phyloP scores from a whole-genome alignment of 1,140 invertebrate genomes.

The Drosophila prosaltans region DNA sequence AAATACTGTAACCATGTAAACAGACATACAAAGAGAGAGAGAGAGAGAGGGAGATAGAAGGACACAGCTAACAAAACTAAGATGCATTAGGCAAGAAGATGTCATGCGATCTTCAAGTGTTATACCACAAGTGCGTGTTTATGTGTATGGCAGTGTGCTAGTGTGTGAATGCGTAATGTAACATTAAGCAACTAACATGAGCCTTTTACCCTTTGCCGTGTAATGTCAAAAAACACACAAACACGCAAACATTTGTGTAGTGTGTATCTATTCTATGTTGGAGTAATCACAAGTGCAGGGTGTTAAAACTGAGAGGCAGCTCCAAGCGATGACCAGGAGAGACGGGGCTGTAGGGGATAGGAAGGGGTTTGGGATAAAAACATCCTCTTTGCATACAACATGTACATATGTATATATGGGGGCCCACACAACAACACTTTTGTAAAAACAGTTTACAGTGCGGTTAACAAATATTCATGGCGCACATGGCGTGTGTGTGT shows the following conservation, averaged over 20 bases:
- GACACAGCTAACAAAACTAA: conserved; percentile 9
- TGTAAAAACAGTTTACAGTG: conserved; percentile 60
- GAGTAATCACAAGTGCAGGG: conserved; percentile 47
- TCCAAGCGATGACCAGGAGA: background rate
- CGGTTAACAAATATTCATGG: conserved; percentile 73
- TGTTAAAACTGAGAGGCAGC: too few relatives aligned
- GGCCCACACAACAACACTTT: conserved; percentile 46
- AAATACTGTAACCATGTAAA: conserved; percentile 8
- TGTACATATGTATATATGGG: conserved; percentile 28
- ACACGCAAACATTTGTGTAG: background rate
- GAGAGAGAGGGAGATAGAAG: background rate
- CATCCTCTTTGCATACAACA: conserved; percentile 50
- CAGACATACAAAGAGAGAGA: background rate
- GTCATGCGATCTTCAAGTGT: background rate
- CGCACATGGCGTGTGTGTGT: conserved; percentile 64
- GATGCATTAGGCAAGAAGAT: conserved; percentile 47
- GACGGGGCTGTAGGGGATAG: conserved; percentile 11
- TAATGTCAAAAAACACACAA: conserved; percentile 48
- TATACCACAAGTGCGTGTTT: conserved; percentile 13
- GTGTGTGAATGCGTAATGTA: conserved; percentile 47
- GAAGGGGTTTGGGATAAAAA: background rate
- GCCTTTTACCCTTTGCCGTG: conserved; percentile 47
- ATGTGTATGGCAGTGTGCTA: conserved; percentile 8
- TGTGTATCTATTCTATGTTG: background rate
- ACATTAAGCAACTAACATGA: conserved; percentile 32